phyloP scores from a whole-genome alignment of 1,140 invertebrate genomes.

The Halesus radiatus region DNA sequence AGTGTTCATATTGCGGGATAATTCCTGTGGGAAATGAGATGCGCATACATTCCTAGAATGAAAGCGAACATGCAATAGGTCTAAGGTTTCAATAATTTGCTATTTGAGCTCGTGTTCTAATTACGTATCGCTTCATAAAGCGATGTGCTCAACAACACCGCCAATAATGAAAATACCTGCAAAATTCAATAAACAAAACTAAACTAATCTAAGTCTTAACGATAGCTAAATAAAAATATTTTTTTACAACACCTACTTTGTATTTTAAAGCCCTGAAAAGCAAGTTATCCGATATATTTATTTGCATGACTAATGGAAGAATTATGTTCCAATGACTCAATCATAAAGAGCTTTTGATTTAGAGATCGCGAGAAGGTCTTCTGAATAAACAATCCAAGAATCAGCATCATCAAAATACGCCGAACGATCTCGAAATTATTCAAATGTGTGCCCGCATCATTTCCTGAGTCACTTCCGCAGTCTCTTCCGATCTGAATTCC shows the following conservation, averaged over 20 bases:
- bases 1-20: background rate
- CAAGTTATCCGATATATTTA: too few species aligned
- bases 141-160: too few species aligned
- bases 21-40: constrained; percentile 21
- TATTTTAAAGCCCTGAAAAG: too few species aligned
- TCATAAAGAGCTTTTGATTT: too few species aligned
- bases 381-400: constrained; percentile 1
- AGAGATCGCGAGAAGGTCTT: background rate
- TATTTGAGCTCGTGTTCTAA: background rate
- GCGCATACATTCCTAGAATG: background rate
- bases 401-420: constrained; percentile 1
- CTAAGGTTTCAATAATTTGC: background rate
- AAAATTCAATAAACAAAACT: too few species aligned
- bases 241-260: too few species aligned
- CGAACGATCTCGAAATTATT: background rate
- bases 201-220: too few species aligned
- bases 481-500: background rate
- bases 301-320: too few species aligned
- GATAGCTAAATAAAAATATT: too few species aligned
- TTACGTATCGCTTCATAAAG: background rate
- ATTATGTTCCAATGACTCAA: too few species aligned
- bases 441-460: background rate
- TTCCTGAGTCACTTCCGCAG: background rate
- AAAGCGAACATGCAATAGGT: constrained; percentile 10
- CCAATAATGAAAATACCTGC: too few species aligned